Percentiles rank a stretch among this genome's conserved stretches.
These are phyloP conservation scores for Psittacula derbiana DNA, from an alignment of 2,797 vertebrate species.

Conservation along the genomic window DNA sequence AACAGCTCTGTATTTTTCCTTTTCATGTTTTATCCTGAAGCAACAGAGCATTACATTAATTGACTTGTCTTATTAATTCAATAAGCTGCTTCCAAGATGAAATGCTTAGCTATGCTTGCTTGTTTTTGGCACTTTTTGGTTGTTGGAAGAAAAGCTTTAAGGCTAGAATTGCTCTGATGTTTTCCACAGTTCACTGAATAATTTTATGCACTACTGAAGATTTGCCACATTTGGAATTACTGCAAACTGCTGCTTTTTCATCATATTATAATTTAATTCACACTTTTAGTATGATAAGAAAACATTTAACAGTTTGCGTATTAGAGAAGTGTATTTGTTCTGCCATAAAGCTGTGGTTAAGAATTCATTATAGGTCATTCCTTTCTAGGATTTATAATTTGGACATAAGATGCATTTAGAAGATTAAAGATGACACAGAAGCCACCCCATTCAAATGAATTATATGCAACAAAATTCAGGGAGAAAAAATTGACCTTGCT, in stretches of 20 bases:
- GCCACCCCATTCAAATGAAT: conserved; percentile 25
- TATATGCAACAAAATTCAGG: conserved; percentile 18
- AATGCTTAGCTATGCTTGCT: conserved; percentile 76
- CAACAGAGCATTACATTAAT: conserved; percentile 82
- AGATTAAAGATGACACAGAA: conserved; percentile 43
- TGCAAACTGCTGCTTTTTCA: conserved; percentile 72
- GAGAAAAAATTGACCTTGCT: conserved; percentile 9
- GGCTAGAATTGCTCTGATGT: conserved; percentile 72
- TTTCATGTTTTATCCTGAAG: conserved; percentile 79
- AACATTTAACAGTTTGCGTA: conserved; percentile 63
- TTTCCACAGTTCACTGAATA: conserved; percentile 78
- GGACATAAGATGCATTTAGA: conserved; percentile 36
- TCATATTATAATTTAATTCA: conserved; percentile 78
- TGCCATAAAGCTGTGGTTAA: conserved; percentile 40
- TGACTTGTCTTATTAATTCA: conserved; percentile 85
- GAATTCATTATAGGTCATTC: conserved; percentile 49
- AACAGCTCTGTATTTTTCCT: conserved; percentile 74
- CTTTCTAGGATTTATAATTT: conserved; percentile 44
- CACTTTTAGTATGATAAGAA: conserved; percentile 70
- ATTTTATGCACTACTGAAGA: conserved; percentile 74
- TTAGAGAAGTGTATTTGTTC: conserved; percentile 54
- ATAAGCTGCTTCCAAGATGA: conserved; percentile 79
- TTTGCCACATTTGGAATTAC: conserved; percentile 74
- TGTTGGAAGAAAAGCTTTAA: conserved; percentile 73
- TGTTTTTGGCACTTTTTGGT: conserved; percentile 71